Percentiles rank a stretch among this genome's conserved stretches.
phyloP scores from a whole-genome alignment of 2,888 invertebrate species.

The Synergus japonicus region DNA sequence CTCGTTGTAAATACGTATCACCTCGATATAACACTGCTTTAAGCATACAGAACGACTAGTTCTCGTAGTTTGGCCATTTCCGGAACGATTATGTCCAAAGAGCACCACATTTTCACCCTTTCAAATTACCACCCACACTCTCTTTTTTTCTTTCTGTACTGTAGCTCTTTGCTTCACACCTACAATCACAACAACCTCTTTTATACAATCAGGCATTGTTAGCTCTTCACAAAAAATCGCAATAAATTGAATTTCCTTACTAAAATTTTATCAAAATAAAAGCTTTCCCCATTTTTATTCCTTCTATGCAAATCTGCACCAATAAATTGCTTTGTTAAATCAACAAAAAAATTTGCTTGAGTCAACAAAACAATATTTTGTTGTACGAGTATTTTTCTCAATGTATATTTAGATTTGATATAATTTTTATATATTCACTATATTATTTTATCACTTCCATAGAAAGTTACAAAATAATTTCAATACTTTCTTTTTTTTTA shows the following conservation, averaged over 20 bases:
- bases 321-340: too few relatives aligned
- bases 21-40: slow-evolving; percentile 10
- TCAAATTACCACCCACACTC: slow-evolving; percentile 43
- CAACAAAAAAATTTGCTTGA: too few relatives aligned
- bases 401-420: too few relatives aligned
- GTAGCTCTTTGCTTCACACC: slow-evolving; percentile 37
- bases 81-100: slow-evolving; percentile 51
- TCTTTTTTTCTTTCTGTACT: slow-evolving; percentile 35
- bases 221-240: background rate
- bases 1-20: slow-evolving; percentile 26
- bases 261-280: background rate
- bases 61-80: slow-evolving; percentile 49
- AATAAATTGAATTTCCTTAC: background rate
- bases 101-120: slow-evolving; percentile 51
- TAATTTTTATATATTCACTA: too few relatives aligned
- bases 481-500: background rate
- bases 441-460: too few relatives aligned
- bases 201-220: slow-evolving; percentile 16
- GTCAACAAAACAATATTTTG: too few relatives aligned
- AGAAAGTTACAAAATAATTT: background rate
- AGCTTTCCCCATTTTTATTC: background rate
- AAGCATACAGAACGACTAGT: slow-evolving; percentile 20
- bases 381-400: too few relatives aligned
- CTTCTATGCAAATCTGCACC: background rate
- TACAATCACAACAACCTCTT: slow-evolving; percentile 14